Conservation (phyloP, 2,797 vertebrate genomes). For the Xerus rutilus region DNA sequence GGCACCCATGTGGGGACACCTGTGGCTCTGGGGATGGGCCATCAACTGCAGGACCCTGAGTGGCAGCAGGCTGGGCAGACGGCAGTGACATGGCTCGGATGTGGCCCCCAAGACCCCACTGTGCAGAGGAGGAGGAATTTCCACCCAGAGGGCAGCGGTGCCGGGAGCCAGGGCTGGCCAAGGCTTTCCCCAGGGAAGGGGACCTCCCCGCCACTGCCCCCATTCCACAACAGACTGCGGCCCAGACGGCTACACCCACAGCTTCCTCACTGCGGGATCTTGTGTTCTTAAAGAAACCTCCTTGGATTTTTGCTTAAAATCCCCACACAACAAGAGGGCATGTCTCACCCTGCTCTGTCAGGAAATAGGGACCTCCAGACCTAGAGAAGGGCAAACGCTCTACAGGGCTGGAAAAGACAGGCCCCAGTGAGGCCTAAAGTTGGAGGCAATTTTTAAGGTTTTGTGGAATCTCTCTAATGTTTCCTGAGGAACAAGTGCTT, state of each 20-base stretch:
- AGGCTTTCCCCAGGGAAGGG: background rate
- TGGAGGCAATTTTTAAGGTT: background rate
- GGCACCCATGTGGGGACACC: background rate
- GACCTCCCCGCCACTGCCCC: background rate
- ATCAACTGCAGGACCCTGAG: background rate
- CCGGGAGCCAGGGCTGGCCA: background rate
- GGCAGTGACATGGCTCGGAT: accelerated
- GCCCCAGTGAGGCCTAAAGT: background rate
- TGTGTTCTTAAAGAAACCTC: background rate
- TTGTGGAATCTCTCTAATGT: background rate
- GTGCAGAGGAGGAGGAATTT: background rate
- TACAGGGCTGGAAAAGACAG: background rate
- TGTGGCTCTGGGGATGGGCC: background rate
- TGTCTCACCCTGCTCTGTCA: background rate
- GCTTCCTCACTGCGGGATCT: background rate
- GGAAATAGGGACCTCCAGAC: background rate
- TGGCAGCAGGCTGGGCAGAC: background rate
- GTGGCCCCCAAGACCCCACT: background rate
- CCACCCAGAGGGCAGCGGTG: background rate
- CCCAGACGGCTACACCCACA: background rate
- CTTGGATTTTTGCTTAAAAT: background rate
- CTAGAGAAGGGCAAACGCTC: background rate
- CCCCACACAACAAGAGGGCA: too few species aligned
- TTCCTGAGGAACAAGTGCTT: background rate
- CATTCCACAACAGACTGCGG: background rate